A percentile compares a stretch with the other conserved stretches of the same genome.
Conservation (phyloP, 2,888 invertebrate species). For the Apoderus coryli region DNA sequence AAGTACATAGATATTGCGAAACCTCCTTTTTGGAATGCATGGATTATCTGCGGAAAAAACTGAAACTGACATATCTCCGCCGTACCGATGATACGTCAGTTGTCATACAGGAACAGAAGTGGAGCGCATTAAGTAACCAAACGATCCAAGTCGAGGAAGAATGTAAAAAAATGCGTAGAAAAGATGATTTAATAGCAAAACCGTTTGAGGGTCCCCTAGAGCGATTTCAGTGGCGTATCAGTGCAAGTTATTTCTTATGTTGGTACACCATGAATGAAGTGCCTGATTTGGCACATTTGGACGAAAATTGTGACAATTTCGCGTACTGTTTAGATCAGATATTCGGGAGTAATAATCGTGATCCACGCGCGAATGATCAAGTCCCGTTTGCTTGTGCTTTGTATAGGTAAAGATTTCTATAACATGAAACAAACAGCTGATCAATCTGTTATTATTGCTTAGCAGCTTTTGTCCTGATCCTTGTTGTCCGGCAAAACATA, state of each 20-base stretch:
- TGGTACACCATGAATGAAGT: conserved; percentile 46
- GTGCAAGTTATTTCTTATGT: conserved; percentile 53
- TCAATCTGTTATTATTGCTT: conserved; percentile 1
- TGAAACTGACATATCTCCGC: conserved; percentile 22
- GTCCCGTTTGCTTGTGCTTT: conserved; percentile 42
- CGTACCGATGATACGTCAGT: conserved; percentile 38
- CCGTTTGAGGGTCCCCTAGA: conserved; percentile 43
- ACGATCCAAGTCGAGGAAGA: conserved; percentile 34
- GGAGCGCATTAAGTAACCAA: conserved; percentile 30
- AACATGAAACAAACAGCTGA: neutral
- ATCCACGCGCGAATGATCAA: conserved; percentile 42
- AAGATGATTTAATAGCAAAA: conserved; percentile 33
- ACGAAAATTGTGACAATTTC: conserved; percentile 45
- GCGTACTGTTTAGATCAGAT: conserved; percentile 39
- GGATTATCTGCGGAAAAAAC: conserved; percentile 36
- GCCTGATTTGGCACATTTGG: conserved; percentile 37
- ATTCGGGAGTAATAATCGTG: conserved; percentile 34
- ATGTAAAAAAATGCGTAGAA: conserved; percentile 33
- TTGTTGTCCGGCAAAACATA: conserved; percentile 41
- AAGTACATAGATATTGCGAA: conserved; percentile 41
- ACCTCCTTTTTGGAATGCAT: conserved; percentile 39
- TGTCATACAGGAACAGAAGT: conserved; percentile 35
- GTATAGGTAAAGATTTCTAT: conserved; percentile 15
- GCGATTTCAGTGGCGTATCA: conserved; percentile 45
- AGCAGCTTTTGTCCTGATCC: conserved; percentile 55